Conservation (phyloP, 2,797 vertebrate genomes). For the Poliocrania exsul region DNA sequence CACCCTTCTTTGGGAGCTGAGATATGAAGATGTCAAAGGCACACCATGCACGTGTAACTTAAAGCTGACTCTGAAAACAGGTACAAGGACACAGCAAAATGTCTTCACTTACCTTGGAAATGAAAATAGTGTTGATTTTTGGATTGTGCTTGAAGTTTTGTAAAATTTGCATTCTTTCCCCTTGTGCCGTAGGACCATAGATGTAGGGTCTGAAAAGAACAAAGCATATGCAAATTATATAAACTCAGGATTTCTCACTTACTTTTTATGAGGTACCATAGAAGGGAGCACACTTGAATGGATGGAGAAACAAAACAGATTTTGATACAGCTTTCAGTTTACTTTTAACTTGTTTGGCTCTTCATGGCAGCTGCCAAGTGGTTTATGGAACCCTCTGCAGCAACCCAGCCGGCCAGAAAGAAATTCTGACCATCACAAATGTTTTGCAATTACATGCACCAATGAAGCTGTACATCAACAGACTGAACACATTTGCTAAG, state of each 20-base stretch:
- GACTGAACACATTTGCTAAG: conserved; percentile 17
- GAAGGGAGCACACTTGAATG: background rate
- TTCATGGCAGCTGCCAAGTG: background rate
- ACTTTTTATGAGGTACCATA: background rate
- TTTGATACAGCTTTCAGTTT: background rate
- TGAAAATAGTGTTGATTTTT: conserved; percentile 99
- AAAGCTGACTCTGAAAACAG: background rate
- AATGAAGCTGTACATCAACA: conserved; percentile 1
- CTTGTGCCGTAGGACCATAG: conserved; percentile 97
- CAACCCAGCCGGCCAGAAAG: conserved; percentile 29
- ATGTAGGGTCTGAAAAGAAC: conserved; percentile 88
- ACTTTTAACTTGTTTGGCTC: background rate
- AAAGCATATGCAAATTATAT: background rate
- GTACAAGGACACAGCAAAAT: background rate
- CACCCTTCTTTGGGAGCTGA: background rate
- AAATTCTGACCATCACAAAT: conserved; percentile 53
- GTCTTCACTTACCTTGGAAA: conserved; percentile 88
- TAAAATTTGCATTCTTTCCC: conserved; percentile 97
- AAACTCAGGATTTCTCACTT: background rate
- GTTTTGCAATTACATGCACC: background rate
- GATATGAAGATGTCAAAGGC: background rate
- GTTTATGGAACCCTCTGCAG: background rate
- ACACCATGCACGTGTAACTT: rapidly evolving
- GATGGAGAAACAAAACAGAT: background rate
- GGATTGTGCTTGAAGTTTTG: conserved; percentile 99